A percentile compares a stretch with the other conserved stretches of the same genome.
Conservation (phyloP, 2,113 vertebrate genomes). For the Ivindomyrus marchei region DNA sequence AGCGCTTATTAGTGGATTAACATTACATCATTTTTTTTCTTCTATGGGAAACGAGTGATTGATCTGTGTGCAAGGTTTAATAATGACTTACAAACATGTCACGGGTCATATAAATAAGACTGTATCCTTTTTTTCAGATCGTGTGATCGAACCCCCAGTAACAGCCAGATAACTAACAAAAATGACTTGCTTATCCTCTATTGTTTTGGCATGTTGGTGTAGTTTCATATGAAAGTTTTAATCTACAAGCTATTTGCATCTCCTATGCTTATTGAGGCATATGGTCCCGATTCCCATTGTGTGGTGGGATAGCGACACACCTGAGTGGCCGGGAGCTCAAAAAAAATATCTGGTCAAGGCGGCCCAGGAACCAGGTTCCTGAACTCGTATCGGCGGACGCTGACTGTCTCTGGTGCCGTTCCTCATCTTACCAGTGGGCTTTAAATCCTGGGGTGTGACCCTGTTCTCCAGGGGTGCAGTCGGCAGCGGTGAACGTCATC, state of each 20-base stretch:
- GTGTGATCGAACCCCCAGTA: too few species aligned
- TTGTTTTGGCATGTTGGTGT: not conserved
- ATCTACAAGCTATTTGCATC: not conserved
- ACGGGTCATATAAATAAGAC: not conserved
- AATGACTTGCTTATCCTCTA: not conserved
- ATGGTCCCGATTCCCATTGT: not conserved
- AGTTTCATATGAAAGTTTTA: not conserved
- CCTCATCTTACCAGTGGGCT: not conserved
- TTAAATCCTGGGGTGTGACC: not conserved
- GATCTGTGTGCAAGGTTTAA: not conserved
- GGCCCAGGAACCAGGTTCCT: not conserved
- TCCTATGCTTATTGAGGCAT: not conserved
- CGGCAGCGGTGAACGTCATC: constrained; percentile 95
- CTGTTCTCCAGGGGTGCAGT: constrained; percentile 79
- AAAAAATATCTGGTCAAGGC: not conserved
- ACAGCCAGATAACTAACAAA: not conserved
- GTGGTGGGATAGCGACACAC: not conserved
- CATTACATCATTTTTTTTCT: not conserved
- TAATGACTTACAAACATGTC: not conserved
- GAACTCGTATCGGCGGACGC: not conserved
- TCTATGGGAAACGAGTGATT: not conserved
- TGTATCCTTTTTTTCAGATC: not conserved
- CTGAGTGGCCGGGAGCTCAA: not conserved
- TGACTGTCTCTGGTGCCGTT: not conserved
- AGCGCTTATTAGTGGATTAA: not conserved